Evolutionary conservation across 2,797 vertebrate genomes (phyloP).

Genomic region (Antennarius maculatus): DNA sequence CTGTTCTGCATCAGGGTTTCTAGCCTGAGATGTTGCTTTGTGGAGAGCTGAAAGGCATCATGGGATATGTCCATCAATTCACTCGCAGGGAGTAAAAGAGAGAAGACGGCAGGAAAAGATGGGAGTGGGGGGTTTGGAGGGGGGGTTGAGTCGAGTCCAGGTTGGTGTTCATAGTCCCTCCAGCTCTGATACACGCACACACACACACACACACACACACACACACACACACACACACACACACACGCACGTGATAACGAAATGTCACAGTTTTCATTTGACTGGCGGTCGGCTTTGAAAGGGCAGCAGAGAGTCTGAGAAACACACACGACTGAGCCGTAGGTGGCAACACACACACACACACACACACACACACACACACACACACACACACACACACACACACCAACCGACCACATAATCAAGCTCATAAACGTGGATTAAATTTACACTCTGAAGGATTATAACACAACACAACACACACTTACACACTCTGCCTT

Average conservation of each 20-base stretch:
- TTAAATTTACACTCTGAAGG: constrained; percentile 66
- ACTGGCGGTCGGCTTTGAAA: constrained; percentile 54
- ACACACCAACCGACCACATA: constrained; percentile 9
- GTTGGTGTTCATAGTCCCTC: constrained; percentile 51
- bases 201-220: too few species aligned
- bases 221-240: too few species aligned
- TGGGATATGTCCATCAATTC: constrained; percentile 76
- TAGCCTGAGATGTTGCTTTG: constrained; percentile 26
- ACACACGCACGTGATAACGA: too few species aligned
- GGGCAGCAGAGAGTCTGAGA: constrained; percentile 34
- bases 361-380: constrained; percentile 4
- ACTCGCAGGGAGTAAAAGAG: constrained; percentile 58
- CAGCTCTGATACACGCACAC: constrained; percentile 65
- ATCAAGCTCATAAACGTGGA: constrained; percentile 67
- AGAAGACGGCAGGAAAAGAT: too few species aligned
- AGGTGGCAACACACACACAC: too few species aligned
- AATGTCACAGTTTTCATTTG: constrained; percentile 69
- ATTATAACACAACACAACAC: constrained; percentile 58
- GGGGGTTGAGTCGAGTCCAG: too few species aligned
- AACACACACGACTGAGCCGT: constrained; percentile 44
- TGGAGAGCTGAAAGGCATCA: constrained; percentile 56
- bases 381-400: not conserved
- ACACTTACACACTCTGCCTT: constrained; percentile 67
- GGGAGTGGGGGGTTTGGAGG: not conserved
- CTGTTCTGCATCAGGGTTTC: constrained; percentile 33